These are phyloP conservation scores for Microplitis mediator DNA, from an alignment of 1,140 invertebrate genomes.

Conservation along the genomic window DNA sequence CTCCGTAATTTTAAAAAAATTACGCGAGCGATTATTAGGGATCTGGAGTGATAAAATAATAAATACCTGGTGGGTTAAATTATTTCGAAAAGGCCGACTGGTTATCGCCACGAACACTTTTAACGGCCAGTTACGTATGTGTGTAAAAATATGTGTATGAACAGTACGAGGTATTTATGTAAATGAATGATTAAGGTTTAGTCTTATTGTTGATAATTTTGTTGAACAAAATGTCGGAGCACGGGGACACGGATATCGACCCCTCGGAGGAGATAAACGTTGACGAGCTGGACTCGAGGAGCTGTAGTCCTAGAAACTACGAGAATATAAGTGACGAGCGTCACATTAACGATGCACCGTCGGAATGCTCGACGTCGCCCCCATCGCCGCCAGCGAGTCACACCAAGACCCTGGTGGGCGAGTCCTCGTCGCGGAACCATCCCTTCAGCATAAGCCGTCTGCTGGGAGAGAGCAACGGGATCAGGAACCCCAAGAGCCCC, in stretches of 20 bases:
- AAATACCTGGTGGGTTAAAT: too few species aligned
- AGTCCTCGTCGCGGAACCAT: conserved; percentile 52
- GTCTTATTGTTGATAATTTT: background rate
- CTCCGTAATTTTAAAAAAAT: conserved; percentile 36
- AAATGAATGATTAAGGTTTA: too few species aligned
- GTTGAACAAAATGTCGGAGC: conserved; percentile 51
- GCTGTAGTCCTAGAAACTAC: conserved; percentile 52
- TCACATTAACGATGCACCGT: conserved; percentile 35
- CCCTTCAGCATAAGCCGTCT: conserved; percentile 65
- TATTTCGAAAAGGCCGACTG: too few species aligned
- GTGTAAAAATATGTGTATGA: too few species aligned
- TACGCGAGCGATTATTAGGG: too few species aligned
- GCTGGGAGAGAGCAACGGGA: conserved; percentile 51
- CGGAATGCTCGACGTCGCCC: conserved; percentile 53
- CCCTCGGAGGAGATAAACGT: conserved; percentile 59
- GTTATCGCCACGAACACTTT: too few species aligned
- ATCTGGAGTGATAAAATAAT: too few species aligned
- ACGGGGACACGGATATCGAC: conserved; percentile 53
- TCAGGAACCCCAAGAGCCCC: conserved; percentile 41
- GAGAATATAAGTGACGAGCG: conserved; percentile 31
- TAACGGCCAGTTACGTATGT: too few species aligned
- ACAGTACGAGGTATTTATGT: too few species aligned
- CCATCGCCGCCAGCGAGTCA: conserved; percentile 32
- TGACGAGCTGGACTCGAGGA: conserved; percentile 56
- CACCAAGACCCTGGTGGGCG: conserved; percentile 44